phyloP scores from a whole-genome alignment of 2,113 vertebrate genomes.

The Corynorhinus townsendii region DNA sequence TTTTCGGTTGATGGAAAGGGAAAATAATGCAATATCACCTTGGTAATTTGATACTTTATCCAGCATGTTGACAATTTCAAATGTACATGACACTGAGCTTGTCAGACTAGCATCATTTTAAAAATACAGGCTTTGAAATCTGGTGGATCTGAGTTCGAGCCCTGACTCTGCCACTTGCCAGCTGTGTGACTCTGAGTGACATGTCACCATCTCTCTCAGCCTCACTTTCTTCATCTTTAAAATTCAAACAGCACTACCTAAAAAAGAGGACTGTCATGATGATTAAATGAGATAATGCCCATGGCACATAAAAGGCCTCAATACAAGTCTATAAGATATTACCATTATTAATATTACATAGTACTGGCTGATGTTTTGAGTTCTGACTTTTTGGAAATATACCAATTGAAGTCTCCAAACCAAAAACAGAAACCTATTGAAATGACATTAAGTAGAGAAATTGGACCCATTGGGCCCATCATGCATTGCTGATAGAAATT shows the following conservation, averaged over 20 bases:
- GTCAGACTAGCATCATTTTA: not conserved
- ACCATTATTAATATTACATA: not conserved
- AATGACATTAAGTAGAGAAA: not conserved
- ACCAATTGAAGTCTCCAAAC: not conserved
- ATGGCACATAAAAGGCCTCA: not conserved
- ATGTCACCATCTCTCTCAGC: not conserved
- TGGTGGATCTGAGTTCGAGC: not conserved
- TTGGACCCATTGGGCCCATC: not conserved
- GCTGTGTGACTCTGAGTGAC: not conserved
- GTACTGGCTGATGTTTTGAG: conserved; percentile 7
- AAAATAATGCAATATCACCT: not conserved
- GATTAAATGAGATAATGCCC: not conserved
- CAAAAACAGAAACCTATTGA: not conserved
- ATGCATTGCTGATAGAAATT: not conserved
- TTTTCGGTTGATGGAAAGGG: conserved; percentile 35
- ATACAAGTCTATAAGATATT: not conserved
- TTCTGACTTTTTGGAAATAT: not conserved
- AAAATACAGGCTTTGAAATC: not conserved
- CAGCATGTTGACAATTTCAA: not conserved
- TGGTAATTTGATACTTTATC: conserved; percentile 5
- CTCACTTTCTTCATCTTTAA: not conserved
- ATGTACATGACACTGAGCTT: not conserved
- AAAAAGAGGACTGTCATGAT: not conserved
- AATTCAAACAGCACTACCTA: not conserved
- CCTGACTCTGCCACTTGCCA: not conserved